Base-by-base conservation (phyloP, 2,113 vertebrate species). In the Pluvialis apricaria region DNA sequence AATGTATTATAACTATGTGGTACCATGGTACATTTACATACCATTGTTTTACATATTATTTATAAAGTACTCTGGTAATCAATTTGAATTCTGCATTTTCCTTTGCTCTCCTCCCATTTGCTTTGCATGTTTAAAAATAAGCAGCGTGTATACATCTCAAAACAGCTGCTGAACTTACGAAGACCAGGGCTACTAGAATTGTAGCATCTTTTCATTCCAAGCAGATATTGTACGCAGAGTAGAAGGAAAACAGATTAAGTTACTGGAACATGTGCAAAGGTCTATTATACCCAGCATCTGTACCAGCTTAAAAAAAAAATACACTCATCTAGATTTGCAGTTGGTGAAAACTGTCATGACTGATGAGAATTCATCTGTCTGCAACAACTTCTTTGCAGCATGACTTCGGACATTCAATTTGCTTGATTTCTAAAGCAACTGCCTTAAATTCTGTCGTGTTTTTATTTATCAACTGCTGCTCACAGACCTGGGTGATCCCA, bases 81-180 rank as follows among this genome's bases (percentile, higher is more conserved):
- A 94, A 6, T 92, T 82, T 79, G 69, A 94, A 95, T 93, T 88
- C 69, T 92, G n/a, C 61, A 3, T 91, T 92, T 94, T 94, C 49
- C 19, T 84, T 72, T 84, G 36, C 61, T 95, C 61, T 95, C 79
- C 76, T 93, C 92, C 68, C 83, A 88, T 2, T 82, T 91, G 52
- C 65, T 96, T 91, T 86, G 15, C 55, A 68, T 93, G 52, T 82
- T 96, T 95, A 94, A 96, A 96, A 97, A 89, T 91, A 94, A 73
- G 28, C 80, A 71, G 18, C 8, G 1, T 58, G 18, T 76, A 36
- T 84, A 57, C 19, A 76, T 91, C 62, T 91, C 57, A 65, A 89
- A 91, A 72, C 73, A 93, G 92, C 83, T 95, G 95, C 83, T 89
- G 82, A 71, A 82, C 80, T 94, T 91, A 57, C 0, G 12, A 92